A percentile compares a stretch with the other conserved stretches of the same genome.
phyloP scores from a whole-genome alignment of 2,797 vertebrate species.

The Lacerta viridis region DNA sequence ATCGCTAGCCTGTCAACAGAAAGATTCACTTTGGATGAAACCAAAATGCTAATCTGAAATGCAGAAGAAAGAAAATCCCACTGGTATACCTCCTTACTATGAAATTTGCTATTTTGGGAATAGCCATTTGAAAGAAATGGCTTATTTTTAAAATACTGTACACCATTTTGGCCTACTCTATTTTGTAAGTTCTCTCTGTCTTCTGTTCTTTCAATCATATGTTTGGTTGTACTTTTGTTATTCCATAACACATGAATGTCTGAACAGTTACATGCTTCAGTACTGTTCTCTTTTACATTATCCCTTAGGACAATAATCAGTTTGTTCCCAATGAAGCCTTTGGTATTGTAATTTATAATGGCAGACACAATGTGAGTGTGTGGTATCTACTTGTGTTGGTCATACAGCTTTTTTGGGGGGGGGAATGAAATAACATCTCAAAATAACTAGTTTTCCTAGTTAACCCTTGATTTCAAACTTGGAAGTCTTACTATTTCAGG shows the following conservation, averaged over 20 bases:
- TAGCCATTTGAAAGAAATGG: not conserved
- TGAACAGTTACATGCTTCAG: not conserved
- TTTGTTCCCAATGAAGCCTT: not conserved
- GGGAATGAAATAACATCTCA: not conserved
- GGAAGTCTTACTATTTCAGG: not conserved
- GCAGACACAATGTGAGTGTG: not conserved
- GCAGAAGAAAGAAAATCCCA: not conserved
- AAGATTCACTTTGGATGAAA: not conserved
- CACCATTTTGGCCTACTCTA: not conserved
- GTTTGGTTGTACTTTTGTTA: not conserved
- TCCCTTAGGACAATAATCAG: not conserved
- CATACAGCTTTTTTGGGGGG: not conserved
- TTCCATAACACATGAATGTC: not conserved
- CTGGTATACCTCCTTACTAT: not conserved
- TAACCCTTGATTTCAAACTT: not conserved
- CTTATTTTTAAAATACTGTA: not conserved
- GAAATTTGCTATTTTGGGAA: not conserved
- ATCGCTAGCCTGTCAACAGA: not conserved
- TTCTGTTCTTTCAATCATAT: constrained; percentile 13
- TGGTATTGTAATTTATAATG: not conserved
- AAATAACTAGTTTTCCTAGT: not conserved
- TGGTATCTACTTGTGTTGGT: not conserved
- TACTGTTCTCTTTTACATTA: not conserved
- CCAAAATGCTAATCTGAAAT: not conserved
- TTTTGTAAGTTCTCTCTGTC: not conserved